phyloP scores from a whole-genome alignment of 1,140 invertebrate species.

The Halictus rubicundus region DNA sequence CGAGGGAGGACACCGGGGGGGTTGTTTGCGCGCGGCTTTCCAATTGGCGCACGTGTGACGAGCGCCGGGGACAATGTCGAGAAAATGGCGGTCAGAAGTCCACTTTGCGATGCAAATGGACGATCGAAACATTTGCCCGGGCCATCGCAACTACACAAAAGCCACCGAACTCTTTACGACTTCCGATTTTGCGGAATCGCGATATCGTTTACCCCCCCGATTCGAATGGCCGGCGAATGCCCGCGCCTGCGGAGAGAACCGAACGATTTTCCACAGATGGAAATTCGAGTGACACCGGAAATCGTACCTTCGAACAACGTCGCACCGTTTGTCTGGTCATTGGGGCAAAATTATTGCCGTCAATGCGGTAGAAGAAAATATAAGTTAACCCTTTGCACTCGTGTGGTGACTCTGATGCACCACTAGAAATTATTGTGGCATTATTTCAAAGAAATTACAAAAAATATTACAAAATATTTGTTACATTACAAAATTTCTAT shows the following conservation, averaged over 20 bases:
- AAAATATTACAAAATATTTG: no score
- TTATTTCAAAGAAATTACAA: no score
- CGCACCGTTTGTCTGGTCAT: no score
- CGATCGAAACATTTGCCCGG: not conserved
- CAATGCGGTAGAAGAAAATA: no score
- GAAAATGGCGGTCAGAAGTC: not conserved
- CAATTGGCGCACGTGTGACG: constrained; percentile 20
- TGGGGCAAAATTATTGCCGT: no score
- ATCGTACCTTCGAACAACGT: no score
- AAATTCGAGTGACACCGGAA: no score
- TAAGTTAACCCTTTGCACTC: no score
- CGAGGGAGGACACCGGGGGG: no score
- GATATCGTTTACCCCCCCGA: not conserved
- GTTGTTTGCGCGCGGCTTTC: not conserved
- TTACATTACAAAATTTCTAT: no score
- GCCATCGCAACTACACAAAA: not conserved
- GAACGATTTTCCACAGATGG: not conserved
- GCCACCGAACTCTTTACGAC: not conserved
- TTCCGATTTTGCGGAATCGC: not conserved
- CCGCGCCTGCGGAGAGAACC: not conserved
- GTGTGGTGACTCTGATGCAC: no score
- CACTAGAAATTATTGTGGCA: no score
- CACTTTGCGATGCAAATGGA: not conserved
- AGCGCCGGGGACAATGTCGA: not conserved
- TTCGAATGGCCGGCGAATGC: not conserved